Conservation (phyloP, 2,113 vertebrate genomes). For the Tautogolabrus adspersus region DNA sequence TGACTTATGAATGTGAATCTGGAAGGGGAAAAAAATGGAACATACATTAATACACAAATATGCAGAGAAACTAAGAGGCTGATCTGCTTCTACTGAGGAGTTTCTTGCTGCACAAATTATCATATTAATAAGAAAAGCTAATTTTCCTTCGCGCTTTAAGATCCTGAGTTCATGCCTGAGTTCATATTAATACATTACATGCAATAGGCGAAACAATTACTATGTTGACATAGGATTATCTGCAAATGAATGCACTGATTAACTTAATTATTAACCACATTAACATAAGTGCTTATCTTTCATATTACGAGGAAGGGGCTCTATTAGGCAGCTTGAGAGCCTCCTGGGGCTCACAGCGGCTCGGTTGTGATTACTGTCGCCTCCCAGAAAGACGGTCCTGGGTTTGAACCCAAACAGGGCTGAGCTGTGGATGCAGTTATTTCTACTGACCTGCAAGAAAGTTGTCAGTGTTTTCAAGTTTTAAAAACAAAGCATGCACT, state of each 20-base stretch:
- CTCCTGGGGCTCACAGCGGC: constrained; percentile 53
- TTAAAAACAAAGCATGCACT: not conserved
- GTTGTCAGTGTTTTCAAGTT: not conserved
- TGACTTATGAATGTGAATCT: constrained; percentile 1
- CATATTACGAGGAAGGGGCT: constrained; percentile 36
- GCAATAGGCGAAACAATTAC: constrained; percentile 25
- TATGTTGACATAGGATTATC: constrained; percentile 56
- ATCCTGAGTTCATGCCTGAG: constrained; percentile 47
- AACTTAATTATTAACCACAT: constrained; percentile 66
- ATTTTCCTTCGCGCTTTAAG: constrained; percentile 48
- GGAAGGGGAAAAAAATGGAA: constrained; percentile 1
- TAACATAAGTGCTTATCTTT: constrained; percentile 67
- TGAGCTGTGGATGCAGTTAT: not conserved
- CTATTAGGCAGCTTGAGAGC: constrained; percentile 48
- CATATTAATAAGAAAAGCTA: constrained; percentile 67
- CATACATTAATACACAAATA: constrained; percentile 12
- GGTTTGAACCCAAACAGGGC: constrained; percentile 52
- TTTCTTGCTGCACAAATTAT: constrained; percentile 63
- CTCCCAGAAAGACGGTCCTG: constrained; percentile 28
- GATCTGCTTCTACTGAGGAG: constrained; percentile 43
- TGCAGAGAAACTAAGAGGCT: constrained; percentile 29
- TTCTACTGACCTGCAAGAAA: constrained; percentile 2
- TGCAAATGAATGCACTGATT: constrained; percentile 49
- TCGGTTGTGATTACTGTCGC: constrained; percentile 63
- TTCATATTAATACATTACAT: constrained; percentile 43